phyloP scores from a whole-genome alignment of 2,797 vertebrate species.

The Masticophis lateralis region DNA sequence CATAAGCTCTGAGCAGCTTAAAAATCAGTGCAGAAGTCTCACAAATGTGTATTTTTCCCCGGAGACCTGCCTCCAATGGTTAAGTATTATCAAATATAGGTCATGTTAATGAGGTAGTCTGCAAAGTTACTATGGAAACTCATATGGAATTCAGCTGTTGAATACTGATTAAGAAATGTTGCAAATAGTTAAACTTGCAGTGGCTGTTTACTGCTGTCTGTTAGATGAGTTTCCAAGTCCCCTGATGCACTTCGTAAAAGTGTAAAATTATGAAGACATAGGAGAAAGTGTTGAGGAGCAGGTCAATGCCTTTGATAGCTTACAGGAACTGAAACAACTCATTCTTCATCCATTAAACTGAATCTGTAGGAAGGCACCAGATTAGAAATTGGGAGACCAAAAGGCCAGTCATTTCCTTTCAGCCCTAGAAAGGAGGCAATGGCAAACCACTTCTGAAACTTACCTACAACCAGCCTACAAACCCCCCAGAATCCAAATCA shows the following conservation, averaged over 20 bases:
- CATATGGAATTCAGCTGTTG: slow-evolving; percentile 17
- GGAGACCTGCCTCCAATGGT: neutral
- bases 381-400: neutral
- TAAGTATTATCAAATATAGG: slow-evolving; percentile 6
- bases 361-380: neutral
- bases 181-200: neutral
- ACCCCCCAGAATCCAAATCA: neutral
- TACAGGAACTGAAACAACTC: neutral
- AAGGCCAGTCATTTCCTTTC: neutral
- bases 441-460: neutral
- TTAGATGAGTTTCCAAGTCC: slow-evolving; percentile 30
- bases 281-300: neutral
- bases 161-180: slow-evolving; percentile 21
- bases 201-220: neutral
- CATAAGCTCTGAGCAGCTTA: neutral
- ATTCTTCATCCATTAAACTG: neutral
- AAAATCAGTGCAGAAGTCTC: neutral
- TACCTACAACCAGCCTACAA: neutral
- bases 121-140: slow-evolving; percentile 30
- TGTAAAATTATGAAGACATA: neutral
- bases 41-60: neutral
- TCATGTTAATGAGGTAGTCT: slow-evolving; percentile 9
- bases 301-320: neutral
- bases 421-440: neutral
- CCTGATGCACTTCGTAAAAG: neutral